These are phyloP conservation scores for Euplagia quadripunctaria DNA, from an alignment of 2,888 invertebrate species.

Conservation along the genomic window DNA sequence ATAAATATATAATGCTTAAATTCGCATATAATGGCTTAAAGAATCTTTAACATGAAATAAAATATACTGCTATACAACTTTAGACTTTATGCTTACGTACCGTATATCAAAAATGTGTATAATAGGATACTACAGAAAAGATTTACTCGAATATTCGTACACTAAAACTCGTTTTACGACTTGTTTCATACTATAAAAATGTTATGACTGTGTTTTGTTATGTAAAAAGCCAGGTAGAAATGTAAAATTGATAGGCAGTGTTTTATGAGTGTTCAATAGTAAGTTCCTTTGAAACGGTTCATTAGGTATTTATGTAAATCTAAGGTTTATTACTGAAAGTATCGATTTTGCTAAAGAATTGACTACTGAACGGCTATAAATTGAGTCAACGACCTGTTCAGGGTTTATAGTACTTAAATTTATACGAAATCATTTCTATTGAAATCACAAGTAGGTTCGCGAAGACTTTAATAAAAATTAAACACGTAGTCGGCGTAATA, in stretches of 20 bases:
- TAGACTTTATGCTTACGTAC: not conserved
- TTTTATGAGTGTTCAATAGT: conserved; percentile 68
- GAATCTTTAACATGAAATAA: not conserved
- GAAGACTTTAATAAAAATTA: not conserved
- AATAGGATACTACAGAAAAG: conserved; percentile 58
- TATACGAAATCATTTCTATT: conserved; percentile 11
- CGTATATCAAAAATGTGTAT: conserved; percentile 20
- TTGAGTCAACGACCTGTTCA: conserved; percentile 31
- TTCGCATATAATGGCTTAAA: not conserved
- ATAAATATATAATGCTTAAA: not conserved
- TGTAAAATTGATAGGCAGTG: conserved; percentile 76
- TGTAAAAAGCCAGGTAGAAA: conserved; percentile 71
- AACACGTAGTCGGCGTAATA: too few species aligned
- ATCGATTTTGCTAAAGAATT: conserved; percentile 55
- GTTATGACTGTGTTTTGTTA: conserved; percentile 75
- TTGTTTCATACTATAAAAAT: conserved; percentile 78
- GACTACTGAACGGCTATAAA: conserved; percentile 38
- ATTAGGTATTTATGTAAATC: conserved; percentile 71
- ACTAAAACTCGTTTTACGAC: conserved; percentile 73
- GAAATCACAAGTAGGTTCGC: not conserved
- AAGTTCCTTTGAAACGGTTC: conserved; percentile 48
- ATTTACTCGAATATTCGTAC: conserved; percentile 64
- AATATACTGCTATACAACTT: not conserved
- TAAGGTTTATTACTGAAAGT: conserved; percentile 57
- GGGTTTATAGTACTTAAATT: conserved; percentile 18